These are phyloP conservation scores for Campopleginae sp. DNA, from an alignment of 2,888 invertebrate species.

Conservation along the genomic window DNA sequence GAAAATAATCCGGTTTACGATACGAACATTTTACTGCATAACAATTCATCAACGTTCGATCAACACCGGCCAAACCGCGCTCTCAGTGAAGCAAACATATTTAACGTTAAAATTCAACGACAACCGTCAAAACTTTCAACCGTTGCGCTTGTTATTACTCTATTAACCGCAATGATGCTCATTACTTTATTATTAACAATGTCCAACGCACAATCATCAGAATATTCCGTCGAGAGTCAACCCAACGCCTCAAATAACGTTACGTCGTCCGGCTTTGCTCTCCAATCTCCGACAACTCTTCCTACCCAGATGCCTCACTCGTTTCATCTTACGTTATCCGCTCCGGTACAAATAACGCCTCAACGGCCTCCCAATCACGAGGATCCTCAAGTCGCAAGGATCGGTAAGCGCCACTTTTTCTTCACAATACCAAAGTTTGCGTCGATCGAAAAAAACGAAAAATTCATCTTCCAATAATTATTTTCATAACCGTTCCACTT, in stretches of 20 bases:
- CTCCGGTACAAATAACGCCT: constrained; percentile 13
- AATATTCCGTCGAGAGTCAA: background rate
- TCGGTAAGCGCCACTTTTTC: constrained; percentile 27
- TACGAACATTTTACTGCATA: constrained; percentile 27
- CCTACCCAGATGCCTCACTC: constrained; percentile 27
- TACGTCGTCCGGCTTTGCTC: background rate
- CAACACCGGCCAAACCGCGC: background rate
- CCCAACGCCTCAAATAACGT: background rate
- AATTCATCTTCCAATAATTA: too few relatives aligned
- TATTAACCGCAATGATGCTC: background rate
- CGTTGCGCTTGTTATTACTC: background rate
- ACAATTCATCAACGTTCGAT: background rate
- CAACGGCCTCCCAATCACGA: background rate
- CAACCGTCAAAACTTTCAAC: background rate
- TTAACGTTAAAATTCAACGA: constrained; percentile 55
- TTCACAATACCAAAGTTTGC: too few relatives aligned
- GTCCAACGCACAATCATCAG: constrained; percentile 55
- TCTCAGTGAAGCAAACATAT: constrained; percentile 45
- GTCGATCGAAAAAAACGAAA: too few relatives aligned
- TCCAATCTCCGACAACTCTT: constrained; percentile 29
- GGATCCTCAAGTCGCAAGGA: constrained; percentile 6
- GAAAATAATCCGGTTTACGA: constrained; percentile 37
- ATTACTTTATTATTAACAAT: constrained; percentile 27
- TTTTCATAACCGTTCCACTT: too few relatives aligned
- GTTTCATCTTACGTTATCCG: constrained; percentile 53